Conservation (phyloP, 2,113 vertebrate species). For the Thalassoma bifasciatum region DNA sequence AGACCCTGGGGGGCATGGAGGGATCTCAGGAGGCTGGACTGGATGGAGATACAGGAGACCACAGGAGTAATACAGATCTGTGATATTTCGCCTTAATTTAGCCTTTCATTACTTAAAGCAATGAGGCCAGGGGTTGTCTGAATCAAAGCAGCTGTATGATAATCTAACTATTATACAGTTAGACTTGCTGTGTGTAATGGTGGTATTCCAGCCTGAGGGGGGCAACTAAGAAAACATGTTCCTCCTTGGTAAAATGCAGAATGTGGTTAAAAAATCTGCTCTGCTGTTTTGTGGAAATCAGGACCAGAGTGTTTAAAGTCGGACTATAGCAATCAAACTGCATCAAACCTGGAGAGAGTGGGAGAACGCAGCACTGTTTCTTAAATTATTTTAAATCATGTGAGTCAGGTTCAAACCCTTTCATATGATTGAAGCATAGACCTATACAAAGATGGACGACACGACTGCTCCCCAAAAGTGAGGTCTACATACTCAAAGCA, state of each 20-base stretch:
- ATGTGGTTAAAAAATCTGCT: neutral
- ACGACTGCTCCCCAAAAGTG: too few relatives aligned
- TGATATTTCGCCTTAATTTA: neutral
- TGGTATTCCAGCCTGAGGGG: neutral
- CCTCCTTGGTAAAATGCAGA: neutral
- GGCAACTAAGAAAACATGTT: neutral
- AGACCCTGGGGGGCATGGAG: neutral
- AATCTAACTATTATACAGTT: neutral
- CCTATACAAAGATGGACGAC: too few relatives aligned
- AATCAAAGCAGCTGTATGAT: neutral
- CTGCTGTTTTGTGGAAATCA: neutral
- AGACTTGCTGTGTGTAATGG: neutral
- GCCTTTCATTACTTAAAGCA: neutral
- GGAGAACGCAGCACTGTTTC: too few relatives aligned
- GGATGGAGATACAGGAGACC: neutral
- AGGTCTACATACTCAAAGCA: too few relatives aligned
- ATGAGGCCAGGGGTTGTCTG: neutral
- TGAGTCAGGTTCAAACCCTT: too few relatives aligned
- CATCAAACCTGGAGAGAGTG: too few relatives aligned
- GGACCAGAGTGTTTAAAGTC: too few relatives aligned
- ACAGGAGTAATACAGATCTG: too few relatives aligned
- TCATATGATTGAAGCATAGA: too few relatives aligned
- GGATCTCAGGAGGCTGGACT: neutral
- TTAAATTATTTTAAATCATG: too few relatives aligned
- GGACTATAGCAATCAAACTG: neutral